Percentiles rank a stretch among this genome's conserved stretches.
phyloP scores from a whole-genome alignment of 2,888 invertebrate species.

The Lycaena phlaeas region DNA sequence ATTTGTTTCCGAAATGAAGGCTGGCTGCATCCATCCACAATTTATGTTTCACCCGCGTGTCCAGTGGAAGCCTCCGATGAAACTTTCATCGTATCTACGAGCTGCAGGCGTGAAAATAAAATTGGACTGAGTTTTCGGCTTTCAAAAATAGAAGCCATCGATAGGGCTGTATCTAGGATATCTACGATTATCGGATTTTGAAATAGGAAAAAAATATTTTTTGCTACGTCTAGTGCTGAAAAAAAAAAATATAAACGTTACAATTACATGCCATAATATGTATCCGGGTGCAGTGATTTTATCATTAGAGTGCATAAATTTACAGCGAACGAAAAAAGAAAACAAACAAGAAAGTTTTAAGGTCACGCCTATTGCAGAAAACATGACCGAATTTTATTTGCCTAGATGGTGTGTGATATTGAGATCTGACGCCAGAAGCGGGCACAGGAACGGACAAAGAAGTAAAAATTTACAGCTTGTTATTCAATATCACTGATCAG shows the following conservation, averaged over 20 bases:
- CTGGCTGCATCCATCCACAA: conserved; percentile 23
- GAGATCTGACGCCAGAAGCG: too few species aligned
- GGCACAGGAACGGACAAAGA: too few species aligned
- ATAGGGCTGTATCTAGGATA: conserved; percentile 2
- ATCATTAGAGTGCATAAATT: too few species aligned
- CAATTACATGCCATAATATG: not conserved
- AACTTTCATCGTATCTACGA: conserved; percentile 63
- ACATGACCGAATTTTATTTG: too few species aligned
- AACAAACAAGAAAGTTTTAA: too few species aligned
- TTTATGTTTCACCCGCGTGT: conserved; percentile 48
- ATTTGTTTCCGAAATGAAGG: too few species aligned
- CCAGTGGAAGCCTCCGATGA: conserved; percentile 58
- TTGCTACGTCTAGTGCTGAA: not conserved
- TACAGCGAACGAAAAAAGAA: not conserved
- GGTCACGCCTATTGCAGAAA: too few species aligned
- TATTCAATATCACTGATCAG: too few species aligned
- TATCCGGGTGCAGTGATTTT: not conserved
- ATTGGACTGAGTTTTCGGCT: conserved; percentile 39
- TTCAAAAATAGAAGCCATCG: conserved; percentile 32
- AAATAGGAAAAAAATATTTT: not conserved
- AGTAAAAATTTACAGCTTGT: too few species aligned
- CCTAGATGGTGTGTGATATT: too few species aligned
- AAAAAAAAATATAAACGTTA: not conserved
- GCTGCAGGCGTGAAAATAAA: conserved; percentile 68
- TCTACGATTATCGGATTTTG: not conserved